These are phyloP conservation scores for Pycnonotus jocosus DNA, from an alignment of 2,113 vertebrate genomes.

Conservation along the genomic window DNA sequence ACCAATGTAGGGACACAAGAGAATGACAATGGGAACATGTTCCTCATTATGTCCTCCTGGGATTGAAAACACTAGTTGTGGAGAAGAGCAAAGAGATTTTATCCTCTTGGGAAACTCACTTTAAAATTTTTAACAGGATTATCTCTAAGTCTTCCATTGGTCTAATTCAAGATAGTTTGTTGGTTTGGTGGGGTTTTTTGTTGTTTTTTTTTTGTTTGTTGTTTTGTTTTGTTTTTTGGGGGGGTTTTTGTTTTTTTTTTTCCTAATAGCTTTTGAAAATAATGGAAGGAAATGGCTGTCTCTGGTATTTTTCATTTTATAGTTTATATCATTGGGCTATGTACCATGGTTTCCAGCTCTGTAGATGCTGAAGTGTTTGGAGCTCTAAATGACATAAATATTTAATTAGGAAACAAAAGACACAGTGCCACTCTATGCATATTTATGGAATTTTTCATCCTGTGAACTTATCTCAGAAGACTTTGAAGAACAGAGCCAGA, in stretches of 20 bases:
- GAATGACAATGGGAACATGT: neutral
- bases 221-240: too few species aligned
- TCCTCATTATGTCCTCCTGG: neutral
- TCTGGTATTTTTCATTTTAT: neutral
- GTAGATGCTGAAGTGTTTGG: neutral
- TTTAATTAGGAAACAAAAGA: neutral
- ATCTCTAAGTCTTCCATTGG: neutral
- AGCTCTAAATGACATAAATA: neutral
- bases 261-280: neutral
- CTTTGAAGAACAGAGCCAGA: neutral
- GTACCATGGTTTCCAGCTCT: neutral
- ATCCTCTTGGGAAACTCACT: neutral
- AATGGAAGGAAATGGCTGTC: neutral
- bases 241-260: neutral
- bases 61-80: neutral
- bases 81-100: neutral
- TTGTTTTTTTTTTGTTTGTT: neutral
- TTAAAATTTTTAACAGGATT: neutral
- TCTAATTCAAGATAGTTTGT: neutral
- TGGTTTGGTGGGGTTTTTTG: too few species aligned
- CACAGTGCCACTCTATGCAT: neutral
- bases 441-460: neutral
- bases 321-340: neutral
- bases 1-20: neutral
- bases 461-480: neutral